Percentiles rank a stretch among this genome's conserved stretches.
Conservation (phyloP, 1,140 invertebrate genomes). For the Saccostrea glomerata region DNA sequence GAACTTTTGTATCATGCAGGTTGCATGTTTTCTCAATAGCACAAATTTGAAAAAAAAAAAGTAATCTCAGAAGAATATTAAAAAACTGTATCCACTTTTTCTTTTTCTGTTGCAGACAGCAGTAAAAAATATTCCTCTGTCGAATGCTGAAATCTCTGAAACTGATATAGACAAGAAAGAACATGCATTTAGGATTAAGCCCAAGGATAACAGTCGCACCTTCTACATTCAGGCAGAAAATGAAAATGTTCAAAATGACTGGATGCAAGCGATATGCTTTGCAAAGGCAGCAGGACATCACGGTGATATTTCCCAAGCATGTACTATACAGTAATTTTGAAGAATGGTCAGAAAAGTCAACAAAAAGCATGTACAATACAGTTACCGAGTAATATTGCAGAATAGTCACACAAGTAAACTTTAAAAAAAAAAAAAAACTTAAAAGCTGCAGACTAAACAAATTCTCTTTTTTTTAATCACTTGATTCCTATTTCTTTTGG, state of each 20-base stretch:
- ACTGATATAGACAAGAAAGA: conserved; percentile 75
- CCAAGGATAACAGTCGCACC: conserved; percentile 72
- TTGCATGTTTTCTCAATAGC: too few species aligned
- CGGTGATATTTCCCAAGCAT: conserved; percentile 74
- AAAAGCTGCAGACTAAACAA: too few species aligned
- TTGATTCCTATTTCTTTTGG: too few species aligned
- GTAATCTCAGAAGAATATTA: too few species aligned
- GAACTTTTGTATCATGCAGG: too few species aligned
- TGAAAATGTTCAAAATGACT: conserved; percentile 73
- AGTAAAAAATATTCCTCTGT: conserved; percentile 72
- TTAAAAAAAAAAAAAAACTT: too few species aligned
- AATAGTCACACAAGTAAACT: background rate
- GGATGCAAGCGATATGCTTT: conserved; percentile 79
- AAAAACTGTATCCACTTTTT: background rate
- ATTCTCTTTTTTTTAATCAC: too few species aligned
- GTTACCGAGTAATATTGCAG: conserved; percentile 15
- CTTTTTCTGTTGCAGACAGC: conserved; percentile 66
- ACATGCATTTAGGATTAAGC: conserved; percentile 74
- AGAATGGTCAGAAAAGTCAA: background rate
- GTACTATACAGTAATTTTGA: conserved; percentile 72
- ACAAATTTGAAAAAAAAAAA: too few species aligned
- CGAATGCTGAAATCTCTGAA: conserved; percentile 76
- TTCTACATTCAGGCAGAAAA: conserved; percentile 77
- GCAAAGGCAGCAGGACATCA: conserved; percentile 74
- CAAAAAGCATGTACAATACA: background rate